A percentile compares a stretch with the other conserved stretches of the same genome.
Evolutionary conservation across 2,797 vertebrate species (phyloP).

Genomic region (Urophycis tenuis): DNA sequence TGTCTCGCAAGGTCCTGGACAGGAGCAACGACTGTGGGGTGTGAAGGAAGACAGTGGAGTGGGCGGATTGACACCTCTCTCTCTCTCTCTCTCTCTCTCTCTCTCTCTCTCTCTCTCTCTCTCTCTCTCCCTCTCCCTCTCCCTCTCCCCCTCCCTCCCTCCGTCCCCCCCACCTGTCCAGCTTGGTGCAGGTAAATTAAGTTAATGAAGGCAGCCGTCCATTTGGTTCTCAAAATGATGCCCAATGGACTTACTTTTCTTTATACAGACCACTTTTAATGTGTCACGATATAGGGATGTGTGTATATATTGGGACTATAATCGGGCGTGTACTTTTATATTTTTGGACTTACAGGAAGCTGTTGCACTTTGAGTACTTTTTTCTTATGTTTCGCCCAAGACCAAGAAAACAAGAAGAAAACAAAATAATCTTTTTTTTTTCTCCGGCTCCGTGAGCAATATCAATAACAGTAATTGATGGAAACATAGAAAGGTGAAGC

Average conservation of each 20-base stretch:
- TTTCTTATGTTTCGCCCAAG: background rate
- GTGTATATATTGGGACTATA: too few relatives aligned
- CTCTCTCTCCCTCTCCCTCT: background rate
- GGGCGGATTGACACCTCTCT: too few relatives aligned
- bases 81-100: background rate
- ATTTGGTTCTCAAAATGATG: background rate
- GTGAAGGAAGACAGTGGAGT: conserved; percentile 55
- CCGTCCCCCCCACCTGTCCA: background rate
- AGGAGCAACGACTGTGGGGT: conserved; percentile 78
- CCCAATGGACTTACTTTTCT: background rate
- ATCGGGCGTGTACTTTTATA: background rate
- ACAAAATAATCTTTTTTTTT: background rate
- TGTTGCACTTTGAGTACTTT: background rate
- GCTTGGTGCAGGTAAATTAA: conserved; percentile 21
- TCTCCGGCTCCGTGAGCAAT: background rate
- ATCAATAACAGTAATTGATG: background rate
- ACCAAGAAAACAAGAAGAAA: background rate
- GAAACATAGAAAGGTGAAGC: background rate
- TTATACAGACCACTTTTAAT: background rate
- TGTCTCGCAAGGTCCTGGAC: conserved; percentile 78
- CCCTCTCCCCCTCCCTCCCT: background rate
- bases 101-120: background rate
- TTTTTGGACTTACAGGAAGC: background rate
- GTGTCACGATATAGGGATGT: background rate
- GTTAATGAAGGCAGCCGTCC: background rate